Percentiles rank a stretch among this genome's conserved stretches.
phyloP scores from a whole-genome alignment of 2,888 invertebrate genomes.

The Mythimna loreyi region DNA sequence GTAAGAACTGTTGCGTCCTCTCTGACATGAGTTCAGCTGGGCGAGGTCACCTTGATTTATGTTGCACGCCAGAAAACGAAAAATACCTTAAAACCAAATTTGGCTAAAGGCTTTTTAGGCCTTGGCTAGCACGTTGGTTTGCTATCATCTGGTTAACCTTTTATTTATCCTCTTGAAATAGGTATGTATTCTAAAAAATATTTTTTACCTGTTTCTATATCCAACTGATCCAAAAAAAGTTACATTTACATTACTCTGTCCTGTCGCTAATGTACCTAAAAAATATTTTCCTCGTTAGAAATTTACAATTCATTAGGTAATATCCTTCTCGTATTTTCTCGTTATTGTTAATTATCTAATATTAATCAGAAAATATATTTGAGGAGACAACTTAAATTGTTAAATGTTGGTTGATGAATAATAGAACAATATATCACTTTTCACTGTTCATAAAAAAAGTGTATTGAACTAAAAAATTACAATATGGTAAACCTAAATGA shows the following conservation, averaged over 20 bases:
- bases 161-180: too few relatives aligned
- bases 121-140: too few relatives aligned
- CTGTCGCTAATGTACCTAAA: neutral
- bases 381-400: neutral
- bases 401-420: constrained; percentile 8
- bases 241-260: too few relatives aligned
- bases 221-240: neutral
- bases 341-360: neutral
- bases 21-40: too few relatives aligned
- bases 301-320: constrained; percentile 15
- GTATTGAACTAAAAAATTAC: neutral
- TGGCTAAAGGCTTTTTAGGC: too few relatives aligned
- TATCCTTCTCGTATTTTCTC: constrained; percentile 4
- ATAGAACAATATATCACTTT: neutral
- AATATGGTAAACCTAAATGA: neutral
- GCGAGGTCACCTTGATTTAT: too few relatives aligned
- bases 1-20: too few relatives aligned
- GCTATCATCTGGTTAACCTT: too few relatives aligned
- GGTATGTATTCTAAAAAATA: neutral
- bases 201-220: constrained; percentile 10
- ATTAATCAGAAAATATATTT: constrained; percentile 21
- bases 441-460: neutral
- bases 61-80: too few relatives aligned
- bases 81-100: too few relatives aligned
- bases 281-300: constrained; percentile 11